These are phyloP conservation scores for Sciurus niger DNA, from an alignment of 2,113 vertebrate species.

Conservation along the genomic window DNA sequence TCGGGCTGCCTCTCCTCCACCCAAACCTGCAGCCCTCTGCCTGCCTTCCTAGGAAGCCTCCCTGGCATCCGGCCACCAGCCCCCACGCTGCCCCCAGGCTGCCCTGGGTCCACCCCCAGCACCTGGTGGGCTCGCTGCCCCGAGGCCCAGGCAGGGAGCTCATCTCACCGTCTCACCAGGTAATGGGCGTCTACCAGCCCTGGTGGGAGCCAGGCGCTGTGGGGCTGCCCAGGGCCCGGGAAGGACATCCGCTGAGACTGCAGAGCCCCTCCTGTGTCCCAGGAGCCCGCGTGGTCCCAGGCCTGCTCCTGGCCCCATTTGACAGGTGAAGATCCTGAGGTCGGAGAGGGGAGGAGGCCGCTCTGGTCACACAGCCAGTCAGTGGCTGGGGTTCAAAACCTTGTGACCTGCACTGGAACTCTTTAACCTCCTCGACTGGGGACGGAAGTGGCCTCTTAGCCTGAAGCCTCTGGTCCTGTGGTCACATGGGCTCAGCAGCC, in stretches of 20 bases:
- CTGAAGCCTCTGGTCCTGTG: neutral
- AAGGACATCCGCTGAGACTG: neutral
- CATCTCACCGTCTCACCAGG: neutral
- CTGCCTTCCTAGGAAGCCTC: neutral
- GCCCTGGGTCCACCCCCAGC: neutral
- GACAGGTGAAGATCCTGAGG: neutral
- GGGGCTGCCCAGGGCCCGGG: neutral
- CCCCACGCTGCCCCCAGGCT: neutral
- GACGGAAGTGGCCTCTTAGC: neutral
- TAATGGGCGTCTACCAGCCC: neutral
- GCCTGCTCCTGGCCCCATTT: neutral
- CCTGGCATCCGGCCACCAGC: neutral
- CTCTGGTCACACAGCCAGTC: neutral
- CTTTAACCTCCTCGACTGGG: too few species aligned
- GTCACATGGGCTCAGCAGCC: neutral
- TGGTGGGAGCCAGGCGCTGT: neutral
- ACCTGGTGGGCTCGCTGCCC: too few species aligned
- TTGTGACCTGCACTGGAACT: neutral
- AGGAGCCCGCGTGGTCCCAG: fast-evolving
- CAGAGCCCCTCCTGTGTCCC: fast-evolving
- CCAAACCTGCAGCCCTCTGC: neutral
- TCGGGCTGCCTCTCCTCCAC: neutral
- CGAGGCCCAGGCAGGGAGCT: neutral
- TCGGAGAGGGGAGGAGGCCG: neutral
- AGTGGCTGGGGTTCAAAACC: neutral